Base-by-base conservation (phyloP, 2,113 vertebrate species). In the Trichechus manatus region DNA sequence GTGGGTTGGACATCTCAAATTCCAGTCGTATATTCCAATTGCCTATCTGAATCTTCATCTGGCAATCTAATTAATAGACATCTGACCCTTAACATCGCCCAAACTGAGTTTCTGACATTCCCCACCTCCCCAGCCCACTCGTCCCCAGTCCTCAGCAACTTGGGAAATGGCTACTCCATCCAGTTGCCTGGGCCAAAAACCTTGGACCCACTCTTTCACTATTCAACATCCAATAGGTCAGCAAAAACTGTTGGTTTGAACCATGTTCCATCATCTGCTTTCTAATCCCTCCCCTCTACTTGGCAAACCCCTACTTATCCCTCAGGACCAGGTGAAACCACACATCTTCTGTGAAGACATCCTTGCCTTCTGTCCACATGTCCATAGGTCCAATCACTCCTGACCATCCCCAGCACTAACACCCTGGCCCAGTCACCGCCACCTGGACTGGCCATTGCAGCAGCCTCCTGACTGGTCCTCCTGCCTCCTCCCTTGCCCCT, bases 311-410 rank as follows among this genome's bases (percentile, higher is more conserved):
- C 63, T 29, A 64, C 19, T 64, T 9, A 64, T 11, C 27, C 9
- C 63, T 64, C 27, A 64, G 19, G 25, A 29, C 25, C 27, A 64
- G 63, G 19, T 64, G 63, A 64, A 64, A 64, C 23, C 9, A 29
- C 63, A 29, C 9, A 11, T 64, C 63, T 6, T 64, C 10, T 27
- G 63, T 64, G 63, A 27, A 29, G 63, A 6, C 9, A 25, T 29
- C 63, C 63, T 61, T 61, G 20, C 19, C 59, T 61, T 64, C 63
- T 64, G 63, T 27, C 14, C 36, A 17, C 4, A 1, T 2, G 22
- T 13, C 59, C 61, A 25, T 23, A 44, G 0, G 0, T 20, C 22
- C 1, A 1, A n/a, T 4, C n/a, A 0, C 64, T 25, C 31, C 14
- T 14, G 14, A 33, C 14, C 6, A 0, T 5, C 47, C 59, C 36